Evolutionary conservation across 2,113 vertebrate genomes (phyloP).

Genomic region (Chinchilla lanigera): DNA sequence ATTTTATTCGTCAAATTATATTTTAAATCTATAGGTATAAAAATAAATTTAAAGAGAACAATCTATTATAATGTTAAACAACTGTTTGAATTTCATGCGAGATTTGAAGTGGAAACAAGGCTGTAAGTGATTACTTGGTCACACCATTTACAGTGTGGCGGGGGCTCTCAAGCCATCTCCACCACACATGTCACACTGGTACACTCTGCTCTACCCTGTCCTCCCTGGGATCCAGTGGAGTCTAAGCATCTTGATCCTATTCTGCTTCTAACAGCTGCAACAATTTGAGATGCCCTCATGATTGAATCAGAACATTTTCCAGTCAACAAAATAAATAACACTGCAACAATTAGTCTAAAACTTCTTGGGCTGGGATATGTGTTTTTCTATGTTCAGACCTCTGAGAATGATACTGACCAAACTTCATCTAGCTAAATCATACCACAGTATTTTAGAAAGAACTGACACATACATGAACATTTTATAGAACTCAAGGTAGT

Average conservation of each 20-base stretch:
- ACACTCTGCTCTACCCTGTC: neutral
- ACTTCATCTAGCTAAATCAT: neutral
- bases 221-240: neutral
- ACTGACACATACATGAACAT: neutral
- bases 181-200: neutral
- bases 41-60: constrained; percentile 25
- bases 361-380: neutral
- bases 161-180: neutral
- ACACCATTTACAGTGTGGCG: neutral
- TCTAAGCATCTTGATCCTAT: constrained; percentile 51
- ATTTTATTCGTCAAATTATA: neutral
- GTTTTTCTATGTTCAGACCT: neutral
- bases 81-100: neutral
- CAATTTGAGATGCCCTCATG: neutral
- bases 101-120: neutral
- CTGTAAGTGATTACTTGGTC: neutral
- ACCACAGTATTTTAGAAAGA: neutral
- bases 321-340: constrained; percentile 10
- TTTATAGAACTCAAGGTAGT: no score
- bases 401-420: neutral
- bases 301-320: constrained; percentile 49
- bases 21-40: neutral
- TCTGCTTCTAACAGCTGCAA: constrained; percentile 30
- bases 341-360: neutral
- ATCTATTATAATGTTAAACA: neutral